A percentile compares a stretch with the other conserved stretches of the same genome.
Evolutionary conservation across 2,113 vertebrate genomes (phyloP).

Genomic region (Pseudopodoces humilis): DNA sequence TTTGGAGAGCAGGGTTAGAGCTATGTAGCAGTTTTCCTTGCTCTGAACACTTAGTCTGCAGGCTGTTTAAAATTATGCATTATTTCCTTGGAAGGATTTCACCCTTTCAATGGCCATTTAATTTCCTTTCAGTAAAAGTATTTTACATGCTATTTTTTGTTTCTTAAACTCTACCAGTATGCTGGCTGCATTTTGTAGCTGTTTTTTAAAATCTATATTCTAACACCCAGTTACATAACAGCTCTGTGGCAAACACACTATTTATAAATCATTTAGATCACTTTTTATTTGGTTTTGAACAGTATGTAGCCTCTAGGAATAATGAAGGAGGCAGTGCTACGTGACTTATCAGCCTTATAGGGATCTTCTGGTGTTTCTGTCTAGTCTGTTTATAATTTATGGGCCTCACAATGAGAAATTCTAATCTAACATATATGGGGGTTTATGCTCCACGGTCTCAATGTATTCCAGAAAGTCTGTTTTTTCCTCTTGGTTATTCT

Average conservation of each 20-base stretch:
- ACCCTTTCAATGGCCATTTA: background rate
- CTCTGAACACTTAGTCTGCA: background rate
- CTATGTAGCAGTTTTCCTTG: background rate
- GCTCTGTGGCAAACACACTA: background rate
- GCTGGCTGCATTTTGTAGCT: background rate
- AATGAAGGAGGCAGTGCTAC: background rate
- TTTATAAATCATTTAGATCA: slow-evolving; percentile 20
- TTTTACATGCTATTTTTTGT: background rate
- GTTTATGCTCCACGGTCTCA: background rate
- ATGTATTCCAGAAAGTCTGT: background rate
- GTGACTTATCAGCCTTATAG: background rate
- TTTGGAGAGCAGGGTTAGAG: background rate
- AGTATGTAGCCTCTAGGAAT: background rate
- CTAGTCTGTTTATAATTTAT: background rate
- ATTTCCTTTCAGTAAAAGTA: background rate
- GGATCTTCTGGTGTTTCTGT: background rate
- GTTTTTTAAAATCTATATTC: background rate
- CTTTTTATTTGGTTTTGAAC: slow-evolving; percentile 9
- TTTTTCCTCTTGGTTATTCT: background rate
- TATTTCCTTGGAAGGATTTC: background rate
- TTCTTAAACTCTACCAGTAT: background rate
- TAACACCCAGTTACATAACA: background rate
- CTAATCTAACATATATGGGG: background rate
- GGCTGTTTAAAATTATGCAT: background rate
- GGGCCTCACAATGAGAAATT: background rate